Evolutionary conservation across 2,888 invertebrate species (phyloP), one percentile per base, ranked within the genome.

Genomic region (Gerris lacustris): DNA sequence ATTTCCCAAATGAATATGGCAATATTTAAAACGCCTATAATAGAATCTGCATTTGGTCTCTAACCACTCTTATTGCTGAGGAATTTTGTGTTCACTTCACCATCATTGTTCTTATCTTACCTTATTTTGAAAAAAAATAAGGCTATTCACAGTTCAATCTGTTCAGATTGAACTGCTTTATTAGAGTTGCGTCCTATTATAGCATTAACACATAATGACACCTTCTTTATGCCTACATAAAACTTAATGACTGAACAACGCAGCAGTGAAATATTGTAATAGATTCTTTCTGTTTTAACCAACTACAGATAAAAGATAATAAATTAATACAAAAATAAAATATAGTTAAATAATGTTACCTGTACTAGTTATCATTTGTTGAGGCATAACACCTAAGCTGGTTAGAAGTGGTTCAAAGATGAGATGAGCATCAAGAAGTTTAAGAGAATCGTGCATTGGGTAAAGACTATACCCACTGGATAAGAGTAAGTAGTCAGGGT

Each of bases 321-420:
- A 11, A 9, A 4, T 17, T 44, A 17, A 55, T 70, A 45, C 64
- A 31, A 18, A 45, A 45, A 67, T 44, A 15, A 31, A 66, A 68
- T 44, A 43, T 6, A 17, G n/a, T 45, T 2, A 44, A 15, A 18
- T 5, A 70, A 70, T 45, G 43, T 69, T 75, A 76, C 76, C 76
- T 64, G 76, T 70, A 69, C 75, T 78, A 55, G 77, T 77, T 69
- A 85, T 82, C 79, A 95, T 87, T 82, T 94, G 93, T 77, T 92
- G 90, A 2, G 93, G 94, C 87, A 90, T 94, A 0, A 96, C 91
- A 1, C 95, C 96, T 47, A 96, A 83, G 72, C 92, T 92, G 0
- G 91, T 88, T 17, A 97, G 83, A 76, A 97, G 84, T 0, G 96
- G 96, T 80, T 95, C 94, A 81, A 95, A 95, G 77, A 95, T 94